These are phyloP conservation scores for Tenthredo distinguenda DNA, from an alignment of 2,888 invertebrate species.

Conservation along the genomic window DNA sequence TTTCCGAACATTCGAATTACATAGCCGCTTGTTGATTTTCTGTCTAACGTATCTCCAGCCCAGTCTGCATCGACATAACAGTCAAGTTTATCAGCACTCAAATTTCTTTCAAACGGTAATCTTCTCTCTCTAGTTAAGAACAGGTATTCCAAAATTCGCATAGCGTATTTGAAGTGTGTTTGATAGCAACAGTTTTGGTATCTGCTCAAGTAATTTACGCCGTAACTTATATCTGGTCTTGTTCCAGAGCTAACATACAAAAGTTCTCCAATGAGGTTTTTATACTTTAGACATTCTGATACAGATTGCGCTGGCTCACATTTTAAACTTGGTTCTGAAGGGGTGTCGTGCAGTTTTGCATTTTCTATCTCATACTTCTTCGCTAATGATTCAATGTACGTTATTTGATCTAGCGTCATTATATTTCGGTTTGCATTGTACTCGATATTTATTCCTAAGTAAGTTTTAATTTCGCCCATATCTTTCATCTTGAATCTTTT, in stretches of 20 bases:
- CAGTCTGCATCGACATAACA: constrained; percentile 18
- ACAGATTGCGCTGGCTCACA: constrained; percentile 12
- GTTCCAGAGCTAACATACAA: constrained; percentile 50
- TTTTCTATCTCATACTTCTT: constrained; percentile 61
- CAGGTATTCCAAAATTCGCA: constrained; percentile 20
- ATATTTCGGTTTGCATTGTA: constrained; percentile 60
- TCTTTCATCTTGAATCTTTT: constrained; percentile 62
- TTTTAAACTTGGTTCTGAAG: constrained; percentile 48
- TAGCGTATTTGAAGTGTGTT: constrained; percentile 42
- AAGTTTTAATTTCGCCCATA: constrained; percentile 66
- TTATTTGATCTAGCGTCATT: background rate
- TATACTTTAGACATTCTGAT: constrained; percentile 7
- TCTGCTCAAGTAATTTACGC: constrained; percentile 46
- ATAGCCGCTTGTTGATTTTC: constrained; percentile 1
- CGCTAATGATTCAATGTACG: constrained; percentile 59
- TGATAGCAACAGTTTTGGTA: constrained; percentile 23
- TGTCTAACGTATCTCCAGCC: constrained; percentile 1
- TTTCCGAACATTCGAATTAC: too few relatives aligned
- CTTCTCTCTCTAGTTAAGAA: constrained; percentile 12
- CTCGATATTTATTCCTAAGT: constrained; percentile 71
- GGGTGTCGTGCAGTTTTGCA: constrained; percentile 62
- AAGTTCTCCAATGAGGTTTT: constrained; percentile 46
- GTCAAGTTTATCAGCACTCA: background rate
- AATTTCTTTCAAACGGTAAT: background rate
- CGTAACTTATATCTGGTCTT: constrained; percentile 50